A percentile compares a stretch with the other conserved stretches of the same genome.
These are phyloP conservation scores for Leptura quadrifasciata DNA, from an alignment of 2,888 invertebrate genomes.

Conservation along the genomic window DNA sequence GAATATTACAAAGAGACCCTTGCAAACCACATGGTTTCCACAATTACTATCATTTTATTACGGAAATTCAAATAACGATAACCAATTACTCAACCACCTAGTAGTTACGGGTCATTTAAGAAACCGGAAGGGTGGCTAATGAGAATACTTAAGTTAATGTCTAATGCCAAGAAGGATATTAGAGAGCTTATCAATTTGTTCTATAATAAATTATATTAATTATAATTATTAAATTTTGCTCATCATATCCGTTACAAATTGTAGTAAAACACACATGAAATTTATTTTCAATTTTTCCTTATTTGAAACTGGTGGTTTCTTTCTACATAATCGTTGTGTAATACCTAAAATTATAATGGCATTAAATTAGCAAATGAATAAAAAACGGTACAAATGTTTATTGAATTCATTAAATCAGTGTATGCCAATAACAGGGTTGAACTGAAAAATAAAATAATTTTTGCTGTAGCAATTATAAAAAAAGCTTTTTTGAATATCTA, in stretches of 20 bases:
- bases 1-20: too few relatives aligned
- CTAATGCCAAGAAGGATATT: slow-evolving; percentile 4
- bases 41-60: neutral
- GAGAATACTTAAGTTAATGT: slow-evolving; percentile 20
- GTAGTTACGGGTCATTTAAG: slow-evolving; percentile 16
- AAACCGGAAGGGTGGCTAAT: slow-evolving; percentile 8
- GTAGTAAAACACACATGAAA: neutral
- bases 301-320: too few relatives aligned
- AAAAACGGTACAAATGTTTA: too few relatives aligned
- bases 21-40: neutral
- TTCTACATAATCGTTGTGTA: too few relatives aligned
- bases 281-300: too few relatives aligned
- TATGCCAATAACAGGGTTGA: too few relatives aligned
- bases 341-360: too few relatives aligned
- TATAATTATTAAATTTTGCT: neutral
- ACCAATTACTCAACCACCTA: slow-evolving; percentile 18
- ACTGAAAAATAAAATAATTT: too few relatives aligned
- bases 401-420: too few relatives aligned
- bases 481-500: too few relatives aligned
- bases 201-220: slow-evolving; percentile 4
- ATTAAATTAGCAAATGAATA: too few relatives aligned
- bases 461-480: too few relatives aligned
- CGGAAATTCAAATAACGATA: slow-evolving; percentile 14
- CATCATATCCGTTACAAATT: neutral
- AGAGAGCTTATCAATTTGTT: slow-evolving; percentile 8